phyloP scores from a whole-genome alignment of 2,888 invertebrate genomes.

The Catocala nupta region DNA sequence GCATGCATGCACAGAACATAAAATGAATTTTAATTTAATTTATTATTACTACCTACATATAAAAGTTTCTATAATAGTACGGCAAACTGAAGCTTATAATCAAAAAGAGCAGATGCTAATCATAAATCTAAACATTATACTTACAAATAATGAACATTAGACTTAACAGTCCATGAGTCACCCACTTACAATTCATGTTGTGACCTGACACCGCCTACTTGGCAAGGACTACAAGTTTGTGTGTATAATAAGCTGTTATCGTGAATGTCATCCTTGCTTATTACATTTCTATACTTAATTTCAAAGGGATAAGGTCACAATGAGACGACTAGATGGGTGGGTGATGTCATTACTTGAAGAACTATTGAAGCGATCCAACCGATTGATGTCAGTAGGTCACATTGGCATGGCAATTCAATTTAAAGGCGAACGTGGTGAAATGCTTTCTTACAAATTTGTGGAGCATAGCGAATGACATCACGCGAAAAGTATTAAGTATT shows the following conservation, averaged over 20 bases:
- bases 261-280: constrained; percentile 6
- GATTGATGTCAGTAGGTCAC: constrained; percentile 40
- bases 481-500: background rate
- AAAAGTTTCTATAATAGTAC: no score
- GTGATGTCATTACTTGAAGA: constrained; percentile 34
- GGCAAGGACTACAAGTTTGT: background rate
- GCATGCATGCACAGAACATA: no score
- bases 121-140: no score
- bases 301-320: background rate
- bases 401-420: constrained; percentile 8
- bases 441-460: constrained; percentile 10
- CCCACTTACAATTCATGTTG: no score
- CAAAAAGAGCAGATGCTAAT: no score
- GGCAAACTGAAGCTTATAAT: no score
- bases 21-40: no score
- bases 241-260: constrained; percentile 7
- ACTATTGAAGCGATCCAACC: constrained; percentile 20
- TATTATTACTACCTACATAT: no score
- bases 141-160: no score
- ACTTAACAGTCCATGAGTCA: background rate
- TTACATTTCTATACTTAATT: background rate
- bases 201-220: no score
- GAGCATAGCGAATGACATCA: constrained; percentile 9
- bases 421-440: constrained; percentile 4
- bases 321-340: constrained; percentile 2